Conservation (phyloP, 23 tunicate genomes). For the Oikopleura vanhoeffeni region DNA sequence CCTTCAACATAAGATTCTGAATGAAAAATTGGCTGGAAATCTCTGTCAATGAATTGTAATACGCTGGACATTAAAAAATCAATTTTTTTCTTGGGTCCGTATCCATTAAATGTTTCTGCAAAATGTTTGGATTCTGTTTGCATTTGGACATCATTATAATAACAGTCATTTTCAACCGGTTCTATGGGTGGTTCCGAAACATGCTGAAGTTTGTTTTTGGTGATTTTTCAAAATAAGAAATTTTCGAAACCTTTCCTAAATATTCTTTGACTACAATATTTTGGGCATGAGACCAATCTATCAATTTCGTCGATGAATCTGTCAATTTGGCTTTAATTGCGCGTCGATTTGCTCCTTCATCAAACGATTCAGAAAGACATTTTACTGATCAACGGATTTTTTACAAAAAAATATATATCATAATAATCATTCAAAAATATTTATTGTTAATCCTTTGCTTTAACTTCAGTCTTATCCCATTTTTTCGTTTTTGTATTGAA, state of each 20-base stretch:
- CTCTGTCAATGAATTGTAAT: neutral
- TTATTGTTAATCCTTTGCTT: neutral
- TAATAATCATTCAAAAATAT: too few species aligned
- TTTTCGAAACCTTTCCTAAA: too few species aligned
- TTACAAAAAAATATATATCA: too few species aligned
- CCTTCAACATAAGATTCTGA: neutral
- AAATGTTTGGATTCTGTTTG: neutral
- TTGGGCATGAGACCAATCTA: too few species aligned
- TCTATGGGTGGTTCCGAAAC: neutral
- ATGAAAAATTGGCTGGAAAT: neutral
- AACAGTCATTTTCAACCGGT: neutral
- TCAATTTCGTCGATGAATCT: neutral
- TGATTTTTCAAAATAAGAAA: neutral
- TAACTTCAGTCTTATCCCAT: neutral
- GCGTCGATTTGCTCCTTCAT: neutral
- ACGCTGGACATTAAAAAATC: neutral
- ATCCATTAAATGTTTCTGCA: neutral
- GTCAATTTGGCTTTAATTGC: neutral
- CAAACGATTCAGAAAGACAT: neutral
- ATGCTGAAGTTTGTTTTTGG: neutral
- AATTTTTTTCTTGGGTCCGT: neutral
- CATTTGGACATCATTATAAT: neutral
- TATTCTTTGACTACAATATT: neutral
- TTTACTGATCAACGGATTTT: too few species aligned
- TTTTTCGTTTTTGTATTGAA: neutral